Conservation (phyloP, 2,888 invertebrate species). For the Stenodema calcarata region DNA sequence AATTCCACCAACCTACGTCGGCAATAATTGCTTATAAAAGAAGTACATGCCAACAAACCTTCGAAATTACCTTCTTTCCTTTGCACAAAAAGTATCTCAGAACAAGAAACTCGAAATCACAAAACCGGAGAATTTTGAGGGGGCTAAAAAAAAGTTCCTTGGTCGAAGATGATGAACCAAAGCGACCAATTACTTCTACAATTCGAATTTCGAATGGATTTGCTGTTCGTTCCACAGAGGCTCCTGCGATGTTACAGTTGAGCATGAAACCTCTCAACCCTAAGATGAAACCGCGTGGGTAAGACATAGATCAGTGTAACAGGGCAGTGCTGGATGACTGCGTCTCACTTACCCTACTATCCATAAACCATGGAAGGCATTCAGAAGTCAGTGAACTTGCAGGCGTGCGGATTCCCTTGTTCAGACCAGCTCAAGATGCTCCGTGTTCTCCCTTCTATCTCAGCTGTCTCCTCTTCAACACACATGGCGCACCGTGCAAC, state of each 20-base stretch:
- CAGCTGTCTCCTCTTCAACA: neutral
- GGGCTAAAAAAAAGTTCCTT: too few relatives aligned
- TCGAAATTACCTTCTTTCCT: too few relatives aligned
- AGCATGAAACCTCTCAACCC: neutral
- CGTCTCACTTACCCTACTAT: neutral
- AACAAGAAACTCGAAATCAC: too few relatives aligned
- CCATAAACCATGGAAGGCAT: conserved; percentile 14
- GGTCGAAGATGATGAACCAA: too few relatives aligned
- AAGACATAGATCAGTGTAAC: conserved; percentile 1
- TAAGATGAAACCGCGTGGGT: neutral
- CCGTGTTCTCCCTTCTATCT: neutral
- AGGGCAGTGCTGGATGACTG: neutral
- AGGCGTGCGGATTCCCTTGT: neutral
- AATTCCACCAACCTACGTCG: too few relatives aligned
- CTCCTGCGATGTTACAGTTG: neutral
- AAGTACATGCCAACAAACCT: too few relatives aligned
- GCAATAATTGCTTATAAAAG: too few relatives aligned
- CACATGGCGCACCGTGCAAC: neutral
- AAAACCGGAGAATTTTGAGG: too few relatives aligned
- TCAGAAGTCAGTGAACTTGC: conserved; percentile 19
- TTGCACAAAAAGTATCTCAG: too few relatives aligned
- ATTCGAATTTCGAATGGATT: too few relatives aligned
- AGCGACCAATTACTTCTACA: too few relatives aligned
- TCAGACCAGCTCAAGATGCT: neutral
- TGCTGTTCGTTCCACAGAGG: neutral